A percentile compares a stretch with the other conserved stretches of the same genome.
Conservation (phyloP, 2,113 vertebrate genomes). For the Passer domesticus region DNA sequence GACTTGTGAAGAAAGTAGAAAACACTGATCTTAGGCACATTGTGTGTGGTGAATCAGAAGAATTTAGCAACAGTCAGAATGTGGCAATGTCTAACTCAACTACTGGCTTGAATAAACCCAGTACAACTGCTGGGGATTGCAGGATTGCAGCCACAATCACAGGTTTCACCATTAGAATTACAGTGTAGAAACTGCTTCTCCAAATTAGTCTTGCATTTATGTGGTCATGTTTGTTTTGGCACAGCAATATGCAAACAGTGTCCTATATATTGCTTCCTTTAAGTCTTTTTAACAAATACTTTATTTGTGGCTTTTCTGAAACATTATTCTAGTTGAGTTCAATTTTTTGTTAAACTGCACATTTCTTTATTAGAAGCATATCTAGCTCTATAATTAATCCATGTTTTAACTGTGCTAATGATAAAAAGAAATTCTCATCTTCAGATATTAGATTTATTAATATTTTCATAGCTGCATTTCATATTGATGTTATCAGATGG, state of each 20-base stretch:
- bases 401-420: background rate
- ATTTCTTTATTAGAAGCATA: background rate
- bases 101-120: background rate
- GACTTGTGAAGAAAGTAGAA: background rate
- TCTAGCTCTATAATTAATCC: background rate
- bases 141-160: constrained; percentile 36
- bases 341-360: background rate
- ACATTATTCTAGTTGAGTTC: background rate
- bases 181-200: constrained; percentile 2
- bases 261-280: background rate
- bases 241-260: background rate
- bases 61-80: background rate
- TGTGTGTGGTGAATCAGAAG: background rate
- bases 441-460: background rate
- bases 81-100: background rate
- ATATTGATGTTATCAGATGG: background rate
- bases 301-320: background rate
- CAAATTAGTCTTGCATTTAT: constrained; percentile 49
- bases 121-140: constrained; percentile 10
- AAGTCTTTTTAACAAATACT: constrained; percentile 19
- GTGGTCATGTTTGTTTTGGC: constrained; percentile 43
- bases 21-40: background rate
- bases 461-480: background rate
- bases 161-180: constrained; percentile 20
- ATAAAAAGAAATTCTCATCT: background rate